A percentile compares a stretch with the other conserved stretches of the same genome.
phyloP scores from a whole-genome alignment of 2,888 invertebrate species.

The Tiphia femorata region DNA sequence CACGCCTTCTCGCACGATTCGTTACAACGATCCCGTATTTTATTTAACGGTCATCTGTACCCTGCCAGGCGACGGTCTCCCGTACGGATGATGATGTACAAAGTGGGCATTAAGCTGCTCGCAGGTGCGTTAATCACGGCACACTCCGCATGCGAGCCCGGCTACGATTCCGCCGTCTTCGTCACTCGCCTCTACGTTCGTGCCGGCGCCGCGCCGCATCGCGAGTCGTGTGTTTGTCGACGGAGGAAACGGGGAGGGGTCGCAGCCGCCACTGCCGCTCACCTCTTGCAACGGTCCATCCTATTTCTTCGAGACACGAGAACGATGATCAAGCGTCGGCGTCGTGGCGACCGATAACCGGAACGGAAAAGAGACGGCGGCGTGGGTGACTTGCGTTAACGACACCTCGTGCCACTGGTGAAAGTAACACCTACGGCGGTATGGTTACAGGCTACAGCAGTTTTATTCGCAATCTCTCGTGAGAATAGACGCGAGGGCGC shows the following conservation, averaged over 20 bases:
- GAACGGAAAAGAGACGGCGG: not conserved
- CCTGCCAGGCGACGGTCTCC: conserved; percentile 30
- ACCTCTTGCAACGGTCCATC: too few relatives aligned
- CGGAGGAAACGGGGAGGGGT: not conserved
- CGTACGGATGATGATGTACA: conserved; percentile 51
- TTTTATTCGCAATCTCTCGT: conserved; percentile 4
- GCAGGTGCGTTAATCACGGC: conserved; percentile 52
- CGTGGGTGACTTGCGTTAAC: conserved; percentile 41
- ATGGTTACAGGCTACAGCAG: too few relatives aligned
- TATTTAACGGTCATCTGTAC: conserved; percentile 50
- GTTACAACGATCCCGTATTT: conserved; percentile 51
- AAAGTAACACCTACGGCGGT: conserved; percentile 39
- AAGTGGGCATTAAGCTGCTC: conserved; percentile 51
- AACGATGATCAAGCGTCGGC: too few relatives aligned
- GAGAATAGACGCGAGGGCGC: too few relatives aligned
- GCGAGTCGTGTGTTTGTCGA: too few relatives aligned
- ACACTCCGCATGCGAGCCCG: too few relatives aligned
- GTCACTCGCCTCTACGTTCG: too few relatives aligned
- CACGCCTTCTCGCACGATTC: conserved; percentile 41
- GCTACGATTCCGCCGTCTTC: too few relatives aligned
- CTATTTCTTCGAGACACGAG: too few relatives aligned
- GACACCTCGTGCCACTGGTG: conserved; percentile 16
- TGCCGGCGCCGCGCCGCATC: too few relatives aligned
- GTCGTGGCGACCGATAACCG: too few relatives aligned
- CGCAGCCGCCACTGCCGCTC: not conserved